phyloP scores from a whole-genome alignment of 2,888 invertebrate genomes.

The Brenthis hecate region DNA sequence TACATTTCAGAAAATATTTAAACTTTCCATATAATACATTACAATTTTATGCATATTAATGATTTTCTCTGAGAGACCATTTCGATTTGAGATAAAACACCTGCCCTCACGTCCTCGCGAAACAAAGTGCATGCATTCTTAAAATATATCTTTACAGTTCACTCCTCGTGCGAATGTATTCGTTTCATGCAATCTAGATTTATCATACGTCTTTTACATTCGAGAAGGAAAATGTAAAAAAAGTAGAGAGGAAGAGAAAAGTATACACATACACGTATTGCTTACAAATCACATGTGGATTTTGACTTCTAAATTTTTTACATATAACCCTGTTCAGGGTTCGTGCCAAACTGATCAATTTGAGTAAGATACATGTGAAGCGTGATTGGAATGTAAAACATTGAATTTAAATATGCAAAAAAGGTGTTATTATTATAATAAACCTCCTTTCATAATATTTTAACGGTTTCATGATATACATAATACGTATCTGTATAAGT shows the following conservation, averaged over 20 bases:
- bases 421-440: too few species aligned
- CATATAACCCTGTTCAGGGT: background rate
- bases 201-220: slow-evolving; percentile 14
- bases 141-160: slow-evolving; percentile 32
- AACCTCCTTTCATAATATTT: too few species aligned
- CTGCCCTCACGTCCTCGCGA: slow-evolving; percentile 33
- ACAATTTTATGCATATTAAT: too few species aligned
- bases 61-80: slow-evolving; percentile 7
- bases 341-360: background rate
- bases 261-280: background rate
- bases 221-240: slow-evolving; percentile 2
- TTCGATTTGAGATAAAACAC: slow-evolving; percentile 42
- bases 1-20: too few species aligned
- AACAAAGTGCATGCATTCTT: slow-evolving; percentile 41
- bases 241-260: too few species aligned
- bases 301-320: slow-evolving; percentile 4
- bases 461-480: too few species aligned
- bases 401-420: too few species aligned
- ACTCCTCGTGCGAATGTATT: slow-evolving; percentile 11
- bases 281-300: slow-evolving; percentile 4
- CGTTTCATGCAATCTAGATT: slow-evolving; percentile 7
- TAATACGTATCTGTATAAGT: too few species aligned
- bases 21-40: too few species aligned
- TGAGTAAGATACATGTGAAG: slow-evolving; percentile 1
- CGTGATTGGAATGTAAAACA: slow-evolving; percentile 7